Evolutionary conservation across 2,113 vertebrate genomes (phyloP), one percentile per base, ranked within the genome.

Genomic region (Oncorhynchus nerka): DNA sequence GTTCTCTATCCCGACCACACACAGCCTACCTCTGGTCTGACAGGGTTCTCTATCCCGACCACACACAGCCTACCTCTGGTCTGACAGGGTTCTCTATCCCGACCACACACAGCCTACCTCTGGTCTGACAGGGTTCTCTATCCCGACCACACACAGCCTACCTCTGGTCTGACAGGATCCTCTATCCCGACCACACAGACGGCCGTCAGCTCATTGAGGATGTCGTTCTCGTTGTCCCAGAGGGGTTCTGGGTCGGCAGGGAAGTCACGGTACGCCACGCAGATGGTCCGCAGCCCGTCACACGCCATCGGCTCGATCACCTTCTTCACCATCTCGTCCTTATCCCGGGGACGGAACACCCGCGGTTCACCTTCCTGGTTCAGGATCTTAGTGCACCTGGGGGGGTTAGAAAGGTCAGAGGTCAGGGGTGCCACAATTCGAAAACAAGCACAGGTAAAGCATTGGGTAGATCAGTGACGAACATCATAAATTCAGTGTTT

Each of bases 221-320:
- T 98, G 90, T 93, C 94, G 0, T 95, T 96, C 83, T 99, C 98
- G 0, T 95, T 96, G 0, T 99, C 98, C 98, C 98, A 99, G 83
- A 94, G 93, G 0, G 98, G 97, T 86, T 99, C 98, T 0, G 97
- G 96, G 81, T 91, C 88, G 75, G 86, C 84, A 55, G 90, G 59
- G 75, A 99, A 98, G 91, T 99, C 97, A 0, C 98, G 95, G 85
- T 94, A 99, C 0, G 91, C 97, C 87, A 99, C 94, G 2, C 98
- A 99, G 91, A 99, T 99, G 76, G 97, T 99, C 72, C 98, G 94
- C 20, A 99, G 94, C 62, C 98, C 98, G 0, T 98, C 94, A 11
- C 95, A 97, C 11, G 97, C 98, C 98, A 99, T 99, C 49, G 98
- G 98, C 81, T 99, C 97, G 0, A 99, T 99, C 85, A 99, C 97